phyloP scores from a whole-genome alignment of 23 tunicate species.

The Oikopleura dioica region DNA sequence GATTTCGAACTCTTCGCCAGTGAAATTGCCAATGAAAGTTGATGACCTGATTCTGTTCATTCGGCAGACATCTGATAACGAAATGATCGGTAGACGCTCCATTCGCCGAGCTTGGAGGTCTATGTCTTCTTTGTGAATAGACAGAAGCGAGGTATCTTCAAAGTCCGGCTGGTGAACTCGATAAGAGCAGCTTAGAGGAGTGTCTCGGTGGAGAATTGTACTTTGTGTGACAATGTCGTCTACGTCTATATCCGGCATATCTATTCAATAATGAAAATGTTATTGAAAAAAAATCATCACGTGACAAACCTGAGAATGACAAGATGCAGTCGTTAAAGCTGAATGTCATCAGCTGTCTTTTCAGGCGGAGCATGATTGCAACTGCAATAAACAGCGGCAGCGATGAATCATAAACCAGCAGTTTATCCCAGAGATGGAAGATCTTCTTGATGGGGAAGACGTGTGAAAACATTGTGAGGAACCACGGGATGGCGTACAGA shows the following conservation, averaged over 20 bases:
- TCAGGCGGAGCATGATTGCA: constrained; percentile 59
- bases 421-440: constrained; percentile 83
- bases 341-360: constrained; percentile 31
- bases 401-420: constrained; percentile 66
- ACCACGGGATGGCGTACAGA: constrained; percentile 92
- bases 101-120: not conserved
- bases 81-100: not conserved
- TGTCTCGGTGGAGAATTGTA: constrained; percentile 47
- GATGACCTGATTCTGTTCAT: not conserved
- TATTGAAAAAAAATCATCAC: not conserved
- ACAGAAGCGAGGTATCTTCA: not conserved
- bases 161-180: constrained; percentile 23
- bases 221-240: constrained; percentile 49
- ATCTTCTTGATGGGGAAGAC: constrained; percentile 75
- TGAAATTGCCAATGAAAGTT: not conserved
- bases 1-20: not conserved
- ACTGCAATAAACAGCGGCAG: constrained; percentile 83
- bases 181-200: constrained; percentile 58
- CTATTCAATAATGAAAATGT: not conserved
- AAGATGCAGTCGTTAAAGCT: constrained; percentile 85
- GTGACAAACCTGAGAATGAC: constrained; percentile 68
- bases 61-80: not conserved
- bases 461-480: constrained; percentile 92
- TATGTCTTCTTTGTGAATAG: not conserved
- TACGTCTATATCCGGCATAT: constrained; percentile 35